Conservation (phyloP, 2,797 vertebrate genomes). For the Cheirogaleus major region DNA sequence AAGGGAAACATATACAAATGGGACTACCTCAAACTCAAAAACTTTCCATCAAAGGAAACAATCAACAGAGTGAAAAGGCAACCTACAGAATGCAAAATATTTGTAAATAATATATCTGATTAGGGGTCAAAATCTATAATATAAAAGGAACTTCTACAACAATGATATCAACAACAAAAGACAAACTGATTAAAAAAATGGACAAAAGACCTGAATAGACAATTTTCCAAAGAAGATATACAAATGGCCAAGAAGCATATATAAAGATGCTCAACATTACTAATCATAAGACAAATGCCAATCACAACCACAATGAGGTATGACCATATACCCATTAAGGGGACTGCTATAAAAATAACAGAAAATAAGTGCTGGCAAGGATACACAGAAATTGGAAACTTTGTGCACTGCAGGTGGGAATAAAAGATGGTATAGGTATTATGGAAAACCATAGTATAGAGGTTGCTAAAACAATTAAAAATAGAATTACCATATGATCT, state of each 20-base stretch:
- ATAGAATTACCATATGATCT: neutral
- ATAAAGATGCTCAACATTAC: neutral
- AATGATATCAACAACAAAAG: neutral
- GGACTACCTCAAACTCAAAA: neutral
- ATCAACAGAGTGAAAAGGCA: neutral
- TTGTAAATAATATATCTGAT: neutral
- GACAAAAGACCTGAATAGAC: neutral
- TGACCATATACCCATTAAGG: too few species aligned
- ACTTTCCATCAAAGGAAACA: neutral
- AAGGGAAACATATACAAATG: neutral
- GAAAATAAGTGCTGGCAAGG: neutral
- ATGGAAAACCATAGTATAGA: neutral
- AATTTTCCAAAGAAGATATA: neutral
- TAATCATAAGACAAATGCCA: neutral
- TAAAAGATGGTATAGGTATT: neutral
- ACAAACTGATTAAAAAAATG: too few species aligned
- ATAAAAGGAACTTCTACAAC: neutral
- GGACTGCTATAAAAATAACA: neutral
- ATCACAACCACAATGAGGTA: neutral
- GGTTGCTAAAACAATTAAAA: neutral
- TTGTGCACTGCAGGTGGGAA: neutral
- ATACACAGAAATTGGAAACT: neutral
- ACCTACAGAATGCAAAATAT: neutral
- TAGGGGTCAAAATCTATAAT: neutral
- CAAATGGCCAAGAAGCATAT: neutral